Conservation (phyloP, 2,113 vertebrate species). For the Balaenoptera acutorostrata region DNA sequence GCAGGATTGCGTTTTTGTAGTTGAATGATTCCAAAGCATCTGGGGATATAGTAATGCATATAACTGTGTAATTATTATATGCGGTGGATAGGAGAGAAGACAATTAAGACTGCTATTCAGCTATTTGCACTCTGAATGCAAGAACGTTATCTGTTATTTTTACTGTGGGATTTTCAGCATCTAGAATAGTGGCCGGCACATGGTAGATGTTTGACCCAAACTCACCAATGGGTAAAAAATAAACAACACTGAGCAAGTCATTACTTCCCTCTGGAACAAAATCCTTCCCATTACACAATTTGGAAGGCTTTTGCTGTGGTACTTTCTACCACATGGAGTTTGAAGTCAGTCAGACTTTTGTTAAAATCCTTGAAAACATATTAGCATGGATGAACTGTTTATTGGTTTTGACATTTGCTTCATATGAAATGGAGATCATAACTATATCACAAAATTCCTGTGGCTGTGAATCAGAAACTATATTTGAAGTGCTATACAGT, state of each 20-base stretch:
- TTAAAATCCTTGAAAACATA: not conserved
- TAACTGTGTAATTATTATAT: not conserved
- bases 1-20: not conserved
- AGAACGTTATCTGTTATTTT: rapidly evolving
- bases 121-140: rapidly evolving
- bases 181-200: rapidly evolving
- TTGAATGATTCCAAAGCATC: not conserved
- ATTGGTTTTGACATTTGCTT: not conserved
- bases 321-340: not conserved
- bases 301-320: not conserved
- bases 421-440: too few species aligned
- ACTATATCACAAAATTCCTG: not conserved
- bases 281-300: not conserved
- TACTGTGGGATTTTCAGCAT: not conserved
- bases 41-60: too few species aligned
- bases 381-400: not conserved
- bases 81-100: rapidly evolving
- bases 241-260: too few species aligned
- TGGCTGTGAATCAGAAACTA: not conserved
- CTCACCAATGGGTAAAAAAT: not conserved
- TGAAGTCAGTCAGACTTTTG: not conserved
- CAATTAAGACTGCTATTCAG: rapidly evolving
- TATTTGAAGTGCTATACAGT: too few species aligned
- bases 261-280: not conserved
- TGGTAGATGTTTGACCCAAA: rapidly evolving